Evolutionary conservation across 2,797 vertebrate genomes (phyloP).

Genomic region (Gymnoscopelus microlampas): DNA sequence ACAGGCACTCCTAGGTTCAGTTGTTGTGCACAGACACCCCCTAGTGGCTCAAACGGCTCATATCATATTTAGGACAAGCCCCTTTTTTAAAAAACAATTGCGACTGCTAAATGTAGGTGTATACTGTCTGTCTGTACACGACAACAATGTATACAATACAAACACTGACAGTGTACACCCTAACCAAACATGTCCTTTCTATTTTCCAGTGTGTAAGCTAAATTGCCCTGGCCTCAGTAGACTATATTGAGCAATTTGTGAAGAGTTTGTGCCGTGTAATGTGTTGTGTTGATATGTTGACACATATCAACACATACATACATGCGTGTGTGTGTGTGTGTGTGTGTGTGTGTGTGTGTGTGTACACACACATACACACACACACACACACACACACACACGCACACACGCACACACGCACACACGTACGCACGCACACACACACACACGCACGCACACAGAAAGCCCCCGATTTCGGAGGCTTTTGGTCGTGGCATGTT

Average conservation of each 20-base stretch:
- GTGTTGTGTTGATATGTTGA: neutral
- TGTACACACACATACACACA: neutral
- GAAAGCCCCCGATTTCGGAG: slow-evolving; percentile 56
- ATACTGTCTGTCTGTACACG: neutral
- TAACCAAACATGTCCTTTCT: slow-evolving; percentile 30
- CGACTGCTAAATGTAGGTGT: neutral
- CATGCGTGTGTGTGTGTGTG: too few species aligned
- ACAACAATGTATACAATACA: slow-evolving; percentile 23
- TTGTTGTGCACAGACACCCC: slow-evolving; percentile 73
- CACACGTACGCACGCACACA: neutral
- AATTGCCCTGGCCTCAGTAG: neutral
- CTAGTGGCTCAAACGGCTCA: slow-evolving; percentile 61
- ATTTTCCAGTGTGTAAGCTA: neutral
- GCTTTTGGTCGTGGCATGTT: slow-evolving; percentile 77
- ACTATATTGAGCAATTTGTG: neutral
- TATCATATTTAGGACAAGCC: neutral
- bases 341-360: too few species aligned
- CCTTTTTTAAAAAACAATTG: too few species aligned
- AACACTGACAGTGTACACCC: slow-evolving; percentile 34
- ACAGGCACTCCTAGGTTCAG: neutral
- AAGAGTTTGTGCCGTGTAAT: too few species aligned
- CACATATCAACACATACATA: neutral
- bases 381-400: neutral
- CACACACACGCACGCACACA: slow-evolving; percentile 27
- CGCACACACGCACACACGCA: slow-evolving; percentile 8